phyloP scores from a whole-genome alignment of 2,113 vertebrate species.

The Erpornis zantholeuca region DNA sequence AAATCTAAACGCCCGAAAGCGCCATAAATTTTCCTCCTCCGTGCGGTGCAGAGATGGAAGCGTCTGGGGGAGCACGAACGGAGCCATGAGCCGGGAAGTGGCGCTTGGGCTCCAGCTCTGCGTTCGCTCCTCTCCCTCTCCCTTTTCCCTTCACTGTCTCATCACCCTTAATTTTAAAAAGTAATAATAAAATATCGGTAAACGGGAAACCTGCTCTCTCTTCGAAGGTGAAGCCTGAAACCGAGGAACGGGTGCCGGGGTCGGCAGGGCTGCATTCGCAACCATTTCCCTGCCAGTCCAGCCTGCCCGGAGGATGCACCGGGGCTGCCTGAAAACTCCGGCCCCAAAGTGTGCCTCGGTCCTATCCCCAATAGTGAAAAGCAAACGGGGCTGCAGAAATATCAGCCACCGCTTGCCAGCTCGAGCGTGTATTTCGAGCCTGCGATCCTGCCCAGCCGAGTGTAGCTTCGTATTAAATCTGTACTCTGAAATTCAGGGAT shows the following conservation, averaged over 20 bases:
- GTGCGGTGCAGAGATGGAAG: not conserved
- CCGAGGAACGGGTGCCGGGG: not conserved
- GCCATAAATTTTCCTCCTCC: not conserved
- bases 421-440: not conserved
- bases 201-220: not conserved
- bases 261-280: not conserved
- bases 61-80: not conserved
- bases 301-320: not conserved
- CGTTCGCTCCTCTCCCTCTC: not conserved
- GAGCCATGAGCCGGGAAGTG: not conserved
- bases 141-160: not conserved
- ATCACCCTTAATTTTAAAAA: not conserved
- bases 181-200: not conserved
- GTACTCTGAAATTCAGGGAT: not conserved
- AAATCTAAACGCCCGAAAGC: not conserved
- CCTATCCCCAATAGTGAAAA: fast-evolving
- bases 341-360: not conserved
- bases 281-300: not conserved
- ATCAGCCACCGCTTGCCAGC: not conserved
- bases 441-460: not conserved
- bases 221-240: not conserved
- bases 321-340: not conserved
- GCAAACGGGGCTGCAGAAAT: not conserved
- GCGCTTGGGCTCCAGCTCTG: not conserved
- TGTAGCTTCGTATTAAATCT: fast-evolving